A percentile compares a stretch with the other conserved stretches of the same genome.
Evolutionary conservation across 1,140 invertebrate genomes (phyloP).

Genomic region (Holcopasites calliopsidis): DNA sequence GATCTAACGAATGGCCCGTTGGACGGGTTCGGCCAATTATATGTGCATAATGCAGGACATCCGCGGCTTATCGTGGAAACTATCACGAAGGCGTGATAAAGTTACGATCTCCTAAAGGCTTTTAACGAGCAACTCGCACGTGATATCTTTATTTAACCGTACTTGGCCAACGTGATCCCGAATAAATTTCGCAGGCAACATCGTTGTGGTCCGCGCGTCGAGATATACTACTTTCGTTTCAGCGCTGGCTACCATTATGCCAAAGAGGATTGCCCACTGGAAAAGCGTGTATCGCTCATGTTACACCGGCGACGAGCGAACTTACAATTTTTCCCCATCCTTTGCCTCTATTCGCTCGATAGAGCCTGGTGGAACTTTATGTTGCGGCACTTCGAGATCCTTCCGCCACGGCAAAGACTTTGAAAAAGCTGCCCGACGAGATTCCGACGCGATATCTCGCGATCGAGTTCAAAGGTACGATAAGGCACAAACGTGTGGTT

Average conservation of each 20-base stretch:
- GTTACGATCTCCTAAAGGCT: slow-evolving; percentile 50
- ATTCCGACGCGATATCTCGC: slow-evolving; percentile 13
- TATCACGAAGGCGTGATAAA: slow-evolving; percentile 46
- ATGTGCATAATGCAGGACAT: slow-evolving; percentile 18
- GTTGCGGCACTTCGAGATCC: neutral
- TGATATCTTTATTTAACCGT: slow-evolving; percentile 63
- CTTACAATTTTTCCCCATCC: neutral
- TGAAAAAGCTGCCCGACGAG: neutral
- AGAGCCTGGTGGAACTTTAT: neutral
- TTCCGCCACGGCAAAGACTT: neutral
- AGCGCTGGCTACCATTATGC: neutral
- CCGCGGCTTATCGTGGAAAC: slow-evolving; percentile 44
- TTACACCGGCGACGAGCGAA: neutral
- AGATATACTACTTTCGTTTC: neutral
- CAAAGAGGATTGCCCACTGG: slow-evolving; percentile 1
- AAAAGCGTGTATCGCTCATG: neutral
- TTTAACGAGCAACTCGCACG: slow-evolving; percentile 53
- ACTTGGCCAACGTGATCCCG: slow-evolving; percentile 37
- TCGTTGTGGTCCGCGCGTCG: neutral
- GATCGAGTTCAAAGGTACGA: slow-evolving; percentile 15
- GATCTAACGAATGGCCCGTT: slow-evolving; percentile 19
- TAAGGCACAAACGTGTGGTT: slow-evolving; percentile 38
- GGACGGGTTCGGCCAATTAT: neutral
- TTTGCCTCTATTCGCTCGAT: neutral
- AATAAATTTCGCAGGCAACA: slow-evolving; percentile 49